Base-by-base conservation (phyloP, 2,797 vertebrate genomes). In the Thalassophryne amazonica region DNA sequence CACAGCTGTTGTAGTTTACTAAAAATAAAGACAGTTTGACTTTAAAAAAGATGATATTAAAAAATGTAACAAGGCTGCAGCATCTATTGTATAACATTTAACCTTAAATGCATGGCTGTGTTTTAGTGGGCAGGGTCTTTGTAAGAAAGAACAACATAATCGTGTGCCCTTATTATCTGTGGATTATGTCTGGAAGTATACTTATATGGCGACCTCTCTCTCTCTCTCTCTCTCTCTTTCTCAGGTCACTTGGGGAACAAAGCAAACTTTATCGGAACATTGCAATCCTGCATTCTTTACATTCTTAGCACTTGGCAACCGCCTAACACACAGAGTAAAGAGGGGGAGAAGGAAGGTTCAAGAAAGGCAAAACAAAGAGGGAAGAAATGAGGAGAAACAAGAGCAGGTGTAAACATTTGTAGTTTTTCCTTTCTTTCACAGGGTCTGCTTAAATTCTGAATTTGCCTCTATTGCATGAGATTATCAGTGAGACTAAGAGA, bases 261-360 rank as follows among this genome's bases (percentile, higher is more conserved):
- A 96, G 95, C 92, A 93, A 94, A 96, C 93, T 94, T 93, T 95
- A 96, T 96, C 93, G 93, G 90, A 74, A 88, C 92, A 88, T 84
- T 90, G 91, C 88, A 93, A 93, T 87, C 90, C 89, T 65, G 80
- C 96, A 98, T 98, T 99, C 96, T 94, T 83, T 84, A 80, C 88
- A 97, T 98, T 97, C 95, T 92, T 92, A 86, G 81, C 81, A 82
- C 90, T 94, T 94, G 93, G 94, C 93, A 93, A 94, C 90, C 66
- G 37, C 88, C 84, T 75, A 88, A 85, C 83, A 89, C 81, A 88
- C 48, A 60, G 75, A 60, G 69, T 9, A 11, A 18, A 37, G 53
- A 59, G 46, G 5, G 62, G 62, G 58, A 52, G 57, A 56, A 21
- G 17, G 22, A 7, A 33, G 14, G 18, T 4, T 47, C 29, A 36